Percentiles rank a stretch among this genome's conserved stretches.
Evolutionary conservation across 2,888 invertebrate species (phyloP).

Genomic region (Silvanus unidentatus): DNA sequence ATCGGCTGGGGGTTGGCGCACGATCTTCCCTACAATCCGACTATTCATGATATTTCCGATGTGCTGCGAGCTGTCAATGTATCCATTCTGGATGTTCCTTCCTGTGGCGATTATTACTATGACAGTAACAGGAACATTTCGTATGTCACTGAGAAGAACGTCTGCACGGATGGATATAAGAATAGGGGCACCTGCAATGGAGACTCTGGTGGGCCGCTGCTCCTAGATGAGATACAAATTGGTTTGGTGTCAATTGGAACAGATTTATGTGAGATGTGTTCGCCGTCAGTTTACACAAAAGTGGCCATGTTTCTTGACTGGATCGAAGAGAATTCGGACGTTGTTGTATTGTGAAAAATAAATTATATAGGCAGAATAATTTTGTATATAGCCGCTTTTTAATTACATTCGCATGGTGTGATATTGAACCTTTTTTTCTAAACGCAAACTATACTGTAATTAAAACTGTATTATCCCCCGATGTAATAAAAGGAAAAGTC

Average conservation of each 20-base stretch:
- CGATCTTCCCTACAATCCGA: conserved; percentile 19
- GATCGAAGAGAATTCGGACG: conserved; percentile 28
- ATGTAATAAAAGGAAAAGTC: neutral
- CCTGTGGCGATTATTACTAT: conserved; percentile 26
- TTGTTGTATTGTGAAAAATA: conserved; percentile 4
- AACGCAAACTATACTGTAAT: too few relatives aligned
- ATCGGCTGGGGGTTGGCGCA: conserved; percentile 30
- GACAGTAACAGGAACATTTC: conserved; percentile 15
- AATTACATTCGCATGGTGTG: too few relatives aligned
- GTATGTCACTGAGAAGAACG: conserved; percentile 22
- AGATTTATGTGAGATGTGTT: conserved; percentile 22
- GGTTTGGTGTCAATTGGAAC: conserved; percentile 28
- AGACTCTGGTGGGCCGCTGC: conserved; percentile 28
- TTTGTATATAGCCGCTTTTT: too few relatives aligned
- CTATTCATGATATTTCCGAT: conserved; percentile 22
- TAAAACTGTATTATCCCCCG: too few relatives aligned
- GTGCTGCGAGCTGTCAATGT: conserved; percentile 23
- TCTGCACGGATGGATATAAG: conserved; percentile 27
- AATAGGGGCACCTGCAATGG: conserved; percentile 28
- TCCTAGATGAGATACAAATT: conserved; percentile 22
- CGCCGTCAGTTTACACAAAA: conserved; percentile 26
- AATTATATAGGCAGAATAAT: too few relatives aligned
- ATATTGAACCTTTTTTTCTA: too few relatives aligned
- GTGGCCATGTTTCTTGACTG: conserved; percentile 24
- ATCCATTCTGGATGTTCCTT: conserved; percentile 16